Evolutionary conservation across 2,797 vertebrate species (phyloP), one percentile per base, ranked within the genome.

Genomic region (Furcifer pardalis): DNA sequence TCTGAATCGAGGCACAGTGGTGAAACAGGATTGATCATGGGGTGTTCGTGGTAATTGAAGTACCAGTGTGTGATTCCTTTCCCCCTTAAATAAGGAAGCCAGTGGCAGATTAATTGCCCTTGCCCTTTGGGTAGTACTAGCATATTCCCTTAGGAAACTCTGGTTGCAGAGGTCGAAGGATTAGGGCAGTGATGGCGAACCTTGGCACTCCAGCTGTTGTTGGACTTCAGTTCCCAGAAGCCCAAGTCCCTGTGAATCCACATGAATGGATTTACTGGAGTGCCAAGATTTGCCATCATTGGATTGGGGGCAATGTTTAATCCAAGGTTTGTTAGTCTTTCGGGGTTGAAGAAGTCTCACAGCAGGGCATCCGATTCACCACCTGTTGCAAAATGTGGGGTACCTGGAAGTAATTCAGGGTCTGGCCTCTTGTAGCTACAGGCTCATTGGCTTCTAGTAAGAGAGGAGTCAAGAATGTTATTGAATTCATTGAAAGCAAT

Each of bases 1-100:
- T 69, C 84, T 13, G 30, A 0, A 0, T 62, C 59, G 80, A n/a
- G 6, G 37, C 35, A n/a, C 2, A 7, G 40, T n/a, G 6, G 23
- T 35, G 37, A 32, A 77, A 42, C 49, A 13, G 46, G 49, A 10
- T 8, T 35, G 25, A 0, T 7, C n/a, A 23, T 1, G 13, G 66
- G 32, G 49, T 12, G 37, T 12, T 17, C 0, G 19, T 21, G 6
- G 44, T 17, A n/a, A 3, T n/a, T 21, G 42, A 73, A 19, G 52
- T 21, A 56, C 52, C 52, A 56, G 19, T 5, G 7, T 56, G 52
- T 56, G n/a, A 1, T 4, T 13, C 3, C 69, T 78, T 75, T 81
- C 52, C n/a, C 2, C 7, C 2, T 52, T 68, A 60, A 1, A 60
- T 5, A 35, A 13, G 32, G 56, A 30, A 35, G 32, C 71, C 32